Conservation (phyloP, 2,888 invertebrate species). For the Euclidia mi region DNA sequence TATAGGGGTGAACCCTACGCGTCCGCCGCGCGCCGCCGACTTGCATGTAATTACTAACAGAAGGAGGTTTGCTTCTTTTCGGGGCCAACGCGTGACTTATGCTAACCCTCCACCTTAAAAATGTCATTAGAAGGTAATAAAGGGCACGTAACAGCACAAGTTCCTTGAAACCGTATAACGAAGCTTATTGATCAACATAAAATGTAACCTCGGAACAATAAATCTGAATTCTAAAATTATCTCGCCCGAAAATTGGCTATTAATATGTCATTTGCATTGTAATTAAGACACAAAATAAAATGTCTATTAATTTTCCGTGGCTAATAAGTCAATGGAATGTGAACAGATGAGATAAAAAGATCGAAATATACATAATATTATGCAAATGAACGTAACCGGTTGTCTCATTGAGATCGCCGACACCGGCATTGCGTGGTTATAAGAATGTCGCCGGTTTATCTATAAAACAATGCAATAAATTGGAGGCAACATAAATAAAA, state of each 20-base stretch:
- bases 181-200: constrained; percentile 53
- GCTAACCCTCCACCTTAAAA: constrained; percentile 69
- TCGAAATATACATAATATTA: constrained; percentile 52
- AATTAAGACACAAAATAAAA: constrained; percentile 51
- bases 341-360: constrained; percentile 43
- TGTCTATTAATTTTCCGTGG: constrained; percentile 39
- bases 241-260: constrained; percentile 34
- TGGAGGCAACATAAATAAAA: constrained; percentile 48
- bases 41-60: constrained; percentile 83
- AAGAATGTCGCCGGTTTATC: constrained; percentile 43
- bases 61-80: constrained; percentile 83
- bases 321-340: constrained; percentile 46
- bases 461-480: constrained; percentile 51
- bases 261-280: constrained; percentile 39
- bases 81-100: constrained; percentile 79
- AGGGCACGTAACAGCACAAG: constrained; percentile 70
- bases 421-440: constrained; percentile 30
- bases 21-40: constrained; percentile 69
- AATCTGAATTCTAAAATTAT: constrained; percentile 38
- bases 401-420: constrained; percentile 47
- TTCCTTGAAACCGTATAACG: constrained; percentile 64
- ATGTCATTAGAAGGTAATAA: constrained; percentile 77
- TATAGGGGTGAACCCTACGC: constrained; percentile 69
- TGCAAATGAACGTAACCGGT: constrained; percentile 56
- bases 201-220: constrained; percentile 37